A percentile compares a stretch with the other conserved stretches of the same genome.
phyloP scores from a whole-genome alignment of 2,113 vertebrate species.

The Oryzias woworae region DNA sequence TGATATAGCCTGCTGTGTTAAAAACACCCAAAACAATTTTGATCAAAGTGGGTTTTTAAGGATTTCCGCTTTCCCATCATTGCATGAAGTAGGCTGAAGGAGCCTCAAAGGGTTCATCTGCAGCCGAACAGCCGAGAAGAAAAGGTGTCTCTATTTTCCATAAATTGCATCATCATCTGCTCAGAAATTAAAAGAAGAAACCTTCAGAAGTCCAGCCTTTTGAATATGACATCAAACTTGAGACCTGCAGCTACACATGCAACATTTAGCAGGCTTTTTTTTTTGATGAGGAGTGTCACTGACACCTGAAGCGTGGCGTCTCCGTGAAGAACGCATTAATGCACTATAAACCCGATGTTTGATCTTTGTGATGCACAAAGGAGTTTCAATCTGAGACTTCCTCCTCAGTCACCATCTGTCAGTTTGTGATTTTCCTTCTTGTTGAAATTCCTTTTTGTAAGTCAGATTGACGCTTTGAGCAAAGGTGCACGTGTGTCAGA shows the following conservation, averaged over 20 bases:
- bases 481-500: too few relatives aligned
- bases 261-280: background rate
- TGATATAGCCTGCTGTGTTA: too few relatives aligned
- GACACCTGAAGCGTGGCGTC: constrained; percentile 9
- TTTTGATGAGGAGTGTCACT: constrained; percentile 11
- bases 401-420: too few relatives aligned
- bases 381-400: background rate
- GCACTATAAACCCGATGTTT: constrained; percentile 9
- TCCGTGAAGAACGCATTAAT: constrained; percentile 10
- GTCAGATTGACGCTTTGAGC: too few relatives aligned
- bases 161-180: constrained; percentile 44
- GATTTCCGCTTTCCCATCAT: constrained; percentile 10
- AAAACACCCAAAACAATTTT: too few relatives aligned
- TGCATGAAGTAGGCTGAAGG: constrained; percentile 12
- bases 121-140: background rate
- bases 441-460: background rate
- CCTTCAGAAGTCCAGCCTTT: constrained; percentile 18
- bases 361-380: constrained; percentile 11
- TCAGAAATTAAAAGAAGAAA: constrained; percentile 4
- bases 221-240: constrained; percentile 23
- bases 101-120: constrained; percentile 18
- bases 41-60: too few relatives aligned
- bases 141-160: constrained; percentile 36
- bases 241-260: constrained; percentile 12
- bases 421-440: background rate